These are phyloP conservation scores for Catocala nupta DNA, from an alignment of 2,888 invertebrate species.

Conservation along the genomic window DNA sequence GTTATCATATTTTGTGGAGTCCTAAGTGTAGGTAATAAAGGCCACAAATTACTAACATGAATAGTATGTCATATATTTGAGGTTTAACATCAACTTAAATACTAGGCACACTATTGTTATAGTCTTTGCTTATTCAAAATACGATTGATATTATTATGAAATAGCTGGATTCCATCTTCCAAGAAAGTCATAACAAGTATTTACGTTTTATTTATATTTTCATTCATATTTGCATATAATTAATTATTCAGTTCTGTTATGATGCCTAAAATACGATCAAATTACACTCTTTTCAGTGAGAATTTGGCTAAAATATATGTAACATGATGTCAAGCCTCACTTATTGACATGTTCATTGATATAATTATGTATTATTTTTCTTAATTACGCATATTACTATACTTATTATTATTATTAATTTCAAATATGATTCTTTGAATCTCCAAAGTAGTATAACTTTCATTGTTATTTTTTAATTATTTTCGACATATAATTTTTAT, in stretches of 20 bases:
- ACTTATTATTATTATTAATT: slow-evolving; percentile 22
- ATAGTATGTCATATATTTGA: slow-evolving; percentile 31
- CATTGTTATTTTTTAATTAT: slow-evolving; percentile 34
- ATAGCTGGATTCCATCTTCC: too few relatives aligned
- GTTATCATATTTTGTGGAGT: slow-evolving; percentile 38
- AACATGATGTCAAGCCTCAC: slow-evolving; percentile 20
- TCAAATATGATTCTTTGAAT: slow-evolving; percentile 57
- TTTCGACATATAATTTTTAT: slow-evolving; percentile 28
- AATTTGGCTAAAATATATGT: background rate
- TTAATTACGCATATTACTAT: slow-evolving; percentile 7
- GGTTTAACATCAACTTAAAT: slow-evolving; percentile 10
- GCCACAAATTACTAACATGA: slow-evolving; percentile 39
- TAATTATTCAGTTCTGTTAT: background rate
- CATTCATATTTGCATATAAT: too few relatives aligned
- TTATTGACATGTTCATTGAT: slow-evolving; percentile 20
- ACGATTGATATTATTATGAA: too few relatives aligned
- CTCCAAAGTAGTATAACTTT: slow-evolving; percentile 45
- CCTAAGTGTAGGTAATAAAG: slow-evolving; percentile 41
- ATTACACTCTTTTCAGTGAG: background rate
- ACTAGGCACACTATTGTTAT: too few relatives aligned
- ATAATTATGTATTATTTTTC: slow-evolving; percentile 14
- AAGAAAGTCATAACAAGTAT: too few relatives aligned
- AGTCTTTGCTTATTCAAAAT: too few relatives aligned
- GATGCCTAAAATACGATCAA: background rate
- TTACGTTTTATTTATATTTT: too few relatives aligned